Evolutionary conservation across 1,140 invertebrate genomes (phyloP), one percentile per base, ranked within the genome.

Genomic region (Camponotus vicinus): DNA sequence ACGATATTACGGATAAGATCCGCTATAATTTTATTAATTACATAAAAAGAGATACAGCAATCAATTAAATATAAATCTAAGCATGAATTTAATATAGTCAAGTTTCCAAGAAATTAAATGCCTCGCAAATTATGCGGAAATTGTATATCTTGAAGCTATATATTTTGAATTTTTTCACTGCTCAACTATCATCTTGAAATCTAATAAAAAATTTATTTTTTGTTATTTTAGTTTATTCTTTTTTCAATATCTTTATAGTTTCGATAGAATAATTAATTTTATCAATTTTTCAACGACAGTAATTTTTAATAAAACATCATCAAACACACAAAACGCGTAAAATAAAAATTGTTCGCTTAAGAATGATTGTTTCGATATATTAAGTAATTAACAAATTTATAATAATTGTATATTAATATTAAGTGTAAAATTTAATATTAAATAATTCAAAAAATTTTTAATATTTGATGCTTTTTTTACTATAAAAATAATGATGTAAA

Each of bases 1-100:
- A 79, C 59, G 15, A 49, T 55, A 55, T 88, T 70, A n/a, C 21
- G 34, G 61, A 63, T 45, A 77, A 76, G 8, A 77, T 37, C 1
- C 3, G 11, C 4, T 21, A 11, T 57, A 11, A 52, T 49, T 32
- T 64, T 67, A n/a, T 7, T 6, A 52, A 0, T 79, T 3, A 21
- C 7, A 1, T 0, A 4, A 37, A 0, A 34, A 13, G 2, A 49
- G 2, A 49, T 45, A 34, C 9, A 34, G 8, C 42, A 9, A 32
- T 7, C 18, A 34, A 52, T 52, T 8, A 5, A 49, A 7, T 66
- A 32, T 18, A 78, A 79, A 15, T 37, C 11, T 37, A 79, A 11
- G 34, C n/a, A 18, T 4, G 49, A 27, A 67, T 40, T 66, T 49
- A 21, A 64, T 32, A 0, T 32, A 7, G 4, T 45, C 2, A 34